Percentiles rank a stretch among this genome's conserved stretches.
Evolutionary conservation across 2,797 vertebrate genomes (phyloP).

Genomic region (Lateolabrax maculatus): DNA sequence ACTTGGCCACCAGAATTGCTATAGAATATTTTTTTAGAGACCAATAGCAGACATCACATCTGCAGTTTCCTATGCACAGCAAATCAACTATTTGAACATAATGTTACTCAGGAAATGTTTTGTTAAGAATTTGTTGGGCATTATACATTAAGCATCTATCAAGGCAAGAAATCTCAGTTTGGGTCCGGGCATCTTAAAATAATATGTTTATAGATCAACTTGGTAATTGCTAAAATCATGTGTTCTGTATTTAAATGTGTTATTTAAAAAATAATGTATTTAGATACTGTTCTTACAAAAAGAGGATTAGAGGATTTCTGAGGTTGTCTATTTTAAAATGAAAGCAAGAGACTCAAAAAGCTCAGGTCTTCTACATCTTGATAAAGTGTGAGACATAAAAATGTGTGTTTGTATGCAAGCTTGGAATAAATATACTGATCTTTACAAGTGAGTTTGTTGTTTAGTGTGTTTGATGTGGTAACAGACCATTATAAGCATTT

Average conservation of each 20-base stretch:
- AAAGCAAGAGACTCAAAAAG: not conserved
- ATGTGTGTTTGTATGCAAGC: conserved; percentile 17
- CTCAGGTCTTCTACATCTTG: conserved; percentile 29
- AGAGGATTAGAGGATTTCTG: conserved; percentile 8
- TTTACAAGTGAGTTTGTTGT: conserved; percentile 26
- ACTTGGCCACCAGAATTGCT: conserved; percentile 11
- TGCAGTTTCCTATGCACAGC: conserved; percentile 23
- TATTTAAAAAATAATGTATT: conserved; percentile 8
- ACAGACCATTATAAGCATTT: not conserved
- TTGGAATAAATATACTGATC: conserved; percentile 53
- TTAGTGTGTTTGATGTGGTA: not conserved
- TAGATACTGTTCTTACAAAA: conserved; percentile 23
- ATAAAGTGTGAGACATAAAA: conserved; percentile 26
- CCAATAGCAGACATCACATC: conserved; percentile 13
- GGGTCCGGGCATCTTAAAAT: not conserved
- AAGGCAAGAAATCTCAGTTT: conserved; percentile 9
- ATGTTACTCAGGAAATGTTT: conserved; percentile 44
- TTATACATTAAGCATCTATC: conserved; percentile 9
- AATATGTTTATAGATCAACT: conserved; percentile 25
- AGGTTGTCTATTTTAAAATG: conserved; percentile 24
- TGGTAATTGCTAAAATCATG: not conserved
- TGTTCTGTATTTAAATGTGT: conserved; percentile 21
- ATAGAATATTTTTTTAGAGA: not conserved
- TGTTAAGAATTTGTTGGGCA: not conserved
- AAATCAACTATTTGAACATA: conserved; percentile 18